Evolutionary conservation across 2,888 invertebrate genomes (phyloP).

Genomic region (Phengaris arion): DNA sequence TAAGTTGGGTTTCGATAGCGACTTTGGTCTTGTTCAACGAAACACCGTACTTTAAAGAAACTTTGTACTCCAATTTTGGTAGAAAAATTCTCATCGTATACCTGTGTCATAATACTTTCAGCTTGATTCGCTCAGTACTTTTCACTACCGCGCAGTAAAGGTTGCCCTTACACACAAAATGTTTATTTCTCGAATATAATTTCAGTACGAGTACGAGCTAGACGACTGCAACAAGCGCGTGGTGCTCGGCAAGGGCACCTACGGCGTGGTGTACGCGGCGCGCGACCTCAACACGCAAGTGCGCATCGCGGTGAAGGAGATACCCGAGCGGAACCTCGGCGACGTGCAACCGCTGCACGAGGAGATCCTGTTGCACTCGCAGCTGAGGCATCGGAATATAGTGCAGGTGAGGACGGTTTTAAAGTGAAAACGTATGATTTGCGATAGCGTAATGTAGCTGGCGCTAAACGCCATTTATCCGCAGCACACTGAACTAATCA

Average conservation of each 20-base stretch:
- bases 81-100: no score
- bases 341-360: slow-evolving; percentile 99
- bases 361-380: slow-evolving; percentile 98
- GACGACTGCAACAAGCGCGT: slow-evolving; percentile 93
- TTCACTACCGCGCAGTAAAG: no score
- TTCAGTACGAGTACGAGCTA: slow-evolving; percentile 94
- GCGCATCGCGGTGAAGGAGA: slow-evolving; percentile 98
- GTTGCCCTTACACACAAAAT: neutral
- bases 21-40: no score
- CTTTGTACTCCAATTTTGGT: no score
- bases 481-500: no score
- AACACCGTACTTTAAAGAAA: no score
- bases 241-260: slow-evolving; percentile 95
- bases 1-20: no score
- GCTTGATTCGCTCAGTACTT: no score
- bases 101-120: no score
- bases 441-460: no score
- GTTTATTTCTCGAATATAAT: slow-evolving; percentile 30
- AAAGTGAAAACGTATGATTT: no score
- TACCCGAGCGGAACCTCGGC: slow-evolving; percentile 96
- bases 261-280: slow-evolving; percentile 96
- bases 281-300: slow-evolving; percentile 95
- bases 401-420: slow-evolving; percentile 84
- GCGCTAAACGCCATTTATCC: no score
- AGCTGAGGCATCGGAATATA: slow-evolving; percentile 96